These are phyloP conservation scores for Dastarcus helophoroides DNA, from an alignment of 2,888 invertebrate genomes.

Conservation along the genomic window DNA sequence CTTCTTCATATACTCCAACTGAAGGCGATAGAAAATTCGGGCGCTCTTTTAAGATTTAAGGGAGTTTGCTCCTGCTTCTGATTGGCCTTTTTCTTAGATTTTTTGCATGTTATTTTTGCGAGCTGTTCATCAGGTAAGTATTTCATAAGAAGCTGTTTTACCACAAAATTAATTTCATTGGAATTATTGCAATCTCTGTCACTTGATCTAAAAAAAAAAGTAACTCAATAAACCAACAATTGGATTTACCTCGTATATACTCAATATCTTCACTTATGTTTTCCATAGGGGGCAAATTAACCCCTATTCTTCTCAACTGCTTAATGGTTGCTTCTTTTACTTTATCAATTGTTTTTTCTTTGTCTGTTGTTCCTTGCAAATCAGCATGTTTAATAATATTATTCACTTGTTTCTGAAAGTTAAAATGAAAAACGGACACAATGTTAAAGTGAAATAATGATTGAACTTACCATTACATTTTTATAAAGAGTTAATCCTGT, in stretches of 20 bases:
- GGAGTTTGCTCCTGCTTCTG: conserved; percentile 13
- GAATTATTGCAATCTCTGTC: conserved; percentile 20
- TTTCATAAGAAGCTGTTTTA: conserved; percentile 45
- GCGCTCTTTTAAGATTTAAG: conserved; percentile 28
- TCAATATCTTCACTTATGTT: conserved; percentile 13
- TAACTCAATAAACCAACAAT: conserved; percentile 2
- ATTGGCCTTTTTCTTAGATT: conserved; percentile 8
- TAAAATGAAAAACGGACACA: no score
- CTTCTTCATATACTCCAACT: conserved; percentile 50
- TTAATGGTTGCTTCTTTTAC: conserved; percentile 33
- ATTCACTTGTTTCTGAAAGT: conserved; percentile 40
- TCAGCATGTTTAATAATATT: conserved; percentile 39
- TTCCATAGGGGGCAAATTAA: conserved; percentile 24
- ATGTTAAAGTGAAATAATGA: no score
- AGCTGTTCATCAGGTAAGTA: conserved; percentile 43
- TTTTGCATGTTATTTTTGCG: conserved; percentile 22
- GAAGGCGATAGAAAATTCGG: conserved; percentile 59
- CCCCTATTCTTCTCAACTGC: conserved; percentile 31
- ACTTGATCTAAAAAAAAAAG: conserved; percentile 4
- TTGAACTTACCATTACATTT: conserved; percentile 54
- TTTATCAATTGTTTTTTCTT: conserved; percentile 25
- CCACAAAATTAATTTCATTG: conserved; percentile 42
- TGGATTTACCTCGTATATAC: conserved; percentile 7
- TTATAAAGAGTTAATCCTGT: conserved; percentile 62
- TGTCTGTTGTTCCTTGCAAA: conserved; percentile 9